Evolutionary conservation across 1,140 invertebrate genomes (phyloP).

Genomic region (Melitaea cinxia): DNA sequence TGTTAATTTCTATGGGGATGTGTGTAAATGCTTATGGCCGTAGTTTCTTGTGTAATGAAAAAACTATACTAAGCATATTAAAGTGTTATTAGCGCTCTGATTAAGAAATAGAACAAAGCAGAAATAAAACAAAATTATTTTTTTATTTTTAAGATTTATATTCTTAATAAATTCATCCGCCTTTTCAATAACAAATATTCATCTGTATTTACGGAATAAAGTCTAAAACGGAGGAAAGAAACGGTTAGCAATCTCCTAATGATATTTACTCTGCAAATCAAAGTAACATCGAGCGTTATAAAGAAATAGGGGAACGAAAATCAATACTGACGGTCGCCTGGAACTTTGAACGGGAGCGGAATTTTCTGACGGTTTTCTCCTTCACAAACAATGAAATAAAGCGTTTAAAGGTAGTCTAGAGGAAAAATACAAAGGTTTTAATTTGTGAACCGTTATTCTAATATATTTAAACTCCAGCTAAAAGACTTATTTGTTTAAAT

Average conservation of each 20-base stretch:
- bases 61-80: no score
- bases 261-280: not conserved
- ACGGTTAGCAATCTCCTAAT: not conserved
- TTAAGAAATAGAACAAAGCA: no score
- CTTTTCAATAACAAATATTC: not conserved
- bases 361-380: not conserved
- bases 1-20: no score
- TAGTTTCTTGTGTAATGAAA: no score
- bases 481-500: no score
- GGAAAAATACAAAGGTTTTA: not conserved
- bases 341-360: not conserved
- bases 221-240: not conserved
- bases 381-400: not conserved
- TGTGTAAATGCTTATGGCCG: no score
- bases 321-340: not conserved
- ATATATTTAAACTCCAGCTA: no score
- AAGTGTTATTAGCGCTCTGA: no score
- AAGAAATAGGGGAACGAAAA: not conserved
- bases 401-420: not conserved
- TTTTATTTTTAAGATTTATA: no score
- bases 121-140: no score
- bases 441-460: no score
- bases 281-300: not conserved
- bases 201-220: not conserved
- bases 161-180: no score